Percentiles rank a stretch among this genome's conserved stretches.
phyloP scores from a whole-genome alignment of 2,888 invertebrate genomes.

The Synanthedon vespiformis region DNA sequence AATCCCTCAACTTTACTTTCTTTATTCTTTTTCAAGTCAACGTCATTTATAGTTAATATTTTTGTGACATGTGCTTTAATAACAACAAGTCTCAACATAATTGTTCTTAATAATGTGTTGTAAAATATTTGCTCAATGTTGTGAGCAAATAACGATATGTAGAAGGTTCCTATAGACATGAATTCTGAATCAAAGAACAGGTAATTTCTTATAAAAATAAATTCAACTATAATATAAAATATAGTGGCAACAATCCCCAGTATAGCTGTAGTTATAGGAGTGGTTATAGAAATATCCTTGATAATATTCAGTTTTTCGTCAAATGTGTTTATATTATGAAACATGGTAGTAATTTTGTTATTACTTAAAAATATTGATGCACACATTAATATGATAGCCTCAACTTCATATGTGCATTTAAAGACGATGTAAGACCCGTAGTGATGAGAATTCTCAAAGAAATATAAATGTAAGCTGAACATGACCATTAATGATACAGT shows the following conservation, averaged over 20 bases:
- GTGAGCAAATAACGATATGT: conserved; percentile 16
- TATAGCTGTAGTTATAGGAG: conserved; percentile 12
- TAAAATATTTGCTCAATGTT: conserved; percentile 38
- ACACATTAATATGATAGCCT: conserved; percentile 24
- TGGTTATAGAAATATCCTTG: conserved; percentile 17
- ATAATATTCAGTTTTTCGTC: conserved; percentile 32
- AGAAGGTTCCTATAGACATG: background rate
- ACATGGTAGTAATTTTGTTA: conserved; percentile 20
- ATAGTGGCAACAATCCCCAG: conserved; percentile 11
- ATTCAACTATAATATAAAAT: background rate
- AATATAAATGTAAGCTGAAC: conserved; percentile 9
- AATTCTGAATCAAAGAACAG: background rate
- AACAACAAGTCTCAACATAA: conserved; percentile 28
- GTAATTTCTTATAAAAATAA: background rate
- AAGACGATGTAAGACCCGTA: conserved; percentile 17
- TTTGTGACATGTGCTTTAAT: conserved; percentile 35
- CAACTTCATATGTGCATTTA: conserved; percentile 19
- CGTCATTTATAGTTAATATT: conserved; percentile 14
- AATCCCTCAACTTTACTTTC: conserved; percentile 25
- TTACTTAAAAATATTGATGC: conserved; percentile 20
- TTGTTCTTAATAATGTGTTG: conserved; percentile 23
- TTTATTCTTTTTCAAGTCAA: conserved; percentile 7
- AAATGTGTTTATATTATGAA: conserved; percentile 25
- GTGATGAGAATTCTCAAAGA: conserved; percentile 2
- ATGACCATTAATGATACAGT: conserved; percentile 10